Evolutionary conservation across 2,888 invertebrate species (phyloP).

Genomic region (Seladonia tumulorum): DNA sequence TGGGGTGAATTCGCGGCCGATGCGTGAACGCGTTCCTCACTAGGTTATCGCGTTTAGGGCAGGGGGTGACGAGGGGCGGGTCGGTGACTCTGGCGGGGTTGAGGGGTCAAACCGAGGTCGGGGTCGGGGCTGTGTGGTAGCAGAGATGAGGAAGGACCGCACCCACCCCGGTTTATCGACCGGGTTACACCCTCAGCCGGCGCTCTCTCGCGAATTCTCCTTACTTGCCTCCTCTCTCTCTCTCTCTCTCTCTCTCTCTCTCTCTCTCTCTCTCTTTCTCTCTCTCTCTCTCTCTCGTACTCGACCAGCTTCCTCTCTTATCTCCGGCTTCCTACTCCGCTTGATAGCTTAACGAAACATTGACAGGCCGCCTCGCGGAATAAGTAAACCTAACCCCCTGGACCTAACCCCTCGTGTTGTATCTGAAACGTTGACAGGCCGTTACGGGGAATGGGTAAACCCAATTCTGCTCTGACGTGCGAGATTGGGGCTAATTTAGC

Average conservation of each 20-base stretch:
- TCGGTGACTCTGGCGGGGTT: constrained; percentile 48
- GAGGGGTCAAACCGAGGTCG: constrained; percentile 64
- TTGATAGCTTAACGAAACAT: constrained; percentile 12
- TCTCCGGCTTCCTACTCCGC: not conserved
- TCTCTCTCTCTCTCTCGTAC: not conserved
- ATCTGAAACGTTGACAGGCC: not conserved
- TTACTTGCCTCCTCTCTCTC: constrained; percentile 55
- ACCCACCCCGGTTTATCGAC: constrained; percentile 81
- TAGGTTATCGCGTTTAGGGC: constrained; percentile 28
- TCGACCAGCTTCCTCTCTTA: not conserved
- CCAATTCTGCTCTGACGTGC: not conserved
- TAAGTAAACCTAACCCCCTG: not conserved
- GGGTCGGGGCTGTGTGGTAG: constrained; percentile 70
- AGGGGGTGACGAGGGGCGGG: constrained; percentile 29
- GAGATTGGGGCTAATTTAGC: not conserved
- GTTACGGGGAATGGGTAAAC: not conserved
- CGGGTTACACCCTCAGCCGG: constrained; percentile 76
- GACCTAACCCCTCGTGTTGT: not conserved
- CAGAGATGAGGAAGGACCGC: constrained; percentile 76
- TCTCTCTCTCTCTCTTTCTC: not conserved
- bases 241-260: not conserved
- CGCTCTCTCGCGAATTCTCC: constrained; percentile 75
- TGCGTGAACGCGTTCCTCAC: constrained; percentile 34
- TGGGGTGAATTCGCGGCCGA: not conserved
- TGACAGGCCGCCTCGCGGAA: not conserved